Evolutionary conservation across 2,888 invertebrate species (phyloP), one percentile per base, ranked within the genome.

Genomic region (Melanchra persicariae): DNA sequence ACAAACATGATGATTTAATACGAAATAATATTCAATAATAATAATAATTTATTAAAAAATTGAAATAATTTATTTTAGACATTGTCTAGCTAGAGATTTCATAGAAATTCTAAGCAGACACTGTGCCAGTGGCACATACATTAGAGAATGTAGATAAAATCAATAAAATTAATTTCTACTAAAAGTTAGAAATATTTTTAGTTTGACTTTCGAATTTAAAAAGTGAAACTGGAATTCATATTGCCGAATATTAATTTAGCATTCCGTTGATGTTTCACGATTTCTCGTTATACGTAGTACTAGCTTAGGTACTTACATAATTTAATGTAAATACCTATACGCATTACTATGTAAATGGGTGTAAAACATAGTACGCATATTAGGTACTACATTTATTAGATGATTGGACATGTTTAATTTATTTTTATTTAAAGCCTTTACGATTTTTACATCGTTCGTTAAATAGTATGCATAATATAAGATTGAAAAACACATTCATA

Each of bases 161-260:
- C 64, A 61, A 72, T 78, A 70, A 83, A 78, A 70, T 60, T 37
- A 66, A 72, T 86, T 83, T 86, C 86, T 78, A 74, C 43, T 64
- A 71, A 74, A 78, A 77, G 10, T 69, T 58, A 66, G 45, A 77
- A 72, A 77, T 74, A 64, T 73, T 74, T 71, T 77, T 55, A 51
- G 60, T 66, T 67, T 62, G 64, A 72, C 86, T 85, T 85, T 85
- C 85, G 65, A 85, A 84, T 73, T 74, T 82, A 86, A 86, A 67
- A 85, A 85, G 85, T 86, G 85, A 85, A 85, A 85, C 76, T 81
- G 78, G 71, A 68, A 77, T 79, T 74, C 61, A 72, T 84, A 79
- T 79, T 81, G 81, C 75, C 77, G 85, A 85, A 86, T 83, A 86
- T 85, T 81, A 86, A 86, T 86, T 85, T 83, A 60, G 83, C 83